Conservation (phyloP, 2,888 invertebrate genomes). For the Cyclophora punctaria region DNA sequence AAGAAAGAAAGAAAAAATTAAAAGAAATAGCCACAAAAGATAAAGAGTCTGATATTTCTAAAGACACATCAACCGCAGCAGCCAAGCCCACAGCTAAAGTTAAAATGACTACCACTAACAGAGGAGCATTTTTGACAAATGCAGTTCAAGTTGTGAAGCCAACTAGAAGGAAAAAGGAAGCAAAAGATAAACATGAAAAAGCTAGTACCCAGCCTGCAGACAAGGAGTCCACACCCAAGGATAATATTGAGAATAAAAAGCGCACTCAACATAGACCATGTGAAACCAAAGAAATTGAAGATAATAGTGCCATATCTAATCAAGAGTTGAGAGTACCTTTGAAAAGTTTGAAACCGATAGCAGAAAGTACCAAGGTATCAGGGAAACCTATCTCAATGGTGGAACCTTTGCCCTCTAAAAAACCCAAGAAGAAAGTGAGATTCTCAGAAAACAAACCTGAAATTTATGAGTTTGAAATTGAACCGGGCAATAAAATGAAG, state of each 20-base stretch:
- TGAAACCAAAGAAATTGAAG: slow-evolving; percentile 10
- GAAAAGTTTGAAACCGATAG: slow-evolving; percentile 41
- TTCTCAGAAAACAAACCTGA: slow-evolving; percentile 43
- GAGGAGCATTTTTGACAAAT: slow-evolving; percentile 73
- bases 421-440: slow-evolving; percentile 44
- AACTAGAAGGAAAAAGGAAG: slow-evolving; percentile 32
- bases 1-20: slow-evolving; percentile 65
- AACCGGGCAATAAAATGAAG: slow-evolving; percentile 55
- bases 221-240: slow-evolving; percentile 8
- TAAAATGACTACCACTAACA: slow-evolving; percentile 68
- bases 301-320: slow-evolving; percentile 4
- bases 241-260: slow-evolving; percentile 10
- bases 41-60: slow-evolving; percentile 26
- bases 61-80: slow-evolving; percentile 22
- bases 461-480: slow-evolving; percentile 48
- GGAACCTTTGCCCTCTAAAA: slow-evolving; percentile 35
- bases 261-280: slow-evolving; percentile 4
- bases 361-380: slow-evolving; percentile 33
- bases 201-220: slow-evolving; percentile 5
- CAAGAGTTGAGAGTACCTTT: slow-evolving; percentile 30
- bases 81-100: slow-evolving; percentile 40
- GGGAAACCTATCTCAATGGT: slow-evolving; percentile 51
- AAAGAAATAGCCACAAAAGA: slow-evolving; percentile 64
- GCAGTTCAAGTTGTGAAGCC: slow-evolving; percentile 34
- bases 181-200: slow-evolving; percentile 16